Percentiles rank a stretch among this genome's conserved stretches.
phyloP scores from a whole-genome alignment of 2,113 vertebrate genomes.

The Pleuronectes platessa region DNA sequence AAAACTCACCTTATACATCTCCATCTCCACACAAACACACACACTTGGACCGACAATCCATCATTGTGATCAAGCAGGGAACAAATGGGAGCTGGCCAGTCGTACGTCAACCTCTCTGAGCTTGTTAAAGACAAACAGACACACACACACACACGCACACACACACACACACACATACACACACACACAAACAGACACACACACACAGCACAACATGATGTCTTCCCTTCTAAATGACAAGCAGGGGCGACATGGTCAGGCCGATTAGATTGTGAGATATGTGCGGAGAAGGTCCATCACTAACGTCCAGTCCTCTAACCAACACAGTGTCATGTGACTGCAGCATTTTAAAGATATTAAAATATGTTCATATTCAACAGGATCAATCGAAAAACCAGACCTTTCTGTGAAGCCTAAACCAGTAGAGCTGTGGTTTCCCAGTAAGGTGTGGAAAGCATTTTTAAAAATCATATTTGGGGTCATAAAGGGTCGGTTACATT shows the following conservation, averaged over 20 bases:
- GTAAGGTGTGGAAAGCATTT: too few species aligned
- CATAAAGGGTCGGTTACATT: too few species aligned
- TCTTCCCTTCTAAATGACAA: conserved; percentile 53
- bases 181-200: conserved; percentile 9
- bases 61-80: conserved; percentile 73
- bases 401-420: too few species aligned
- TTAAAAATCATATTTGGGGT: too few species aligned
- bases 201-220: neutral
- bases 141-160: conserved; percentile 29
- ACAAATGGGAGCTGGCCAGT: conserved; percentile 60
- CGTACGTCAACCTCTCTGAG: conserved; percentile 73
- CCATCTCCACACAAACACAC: conserved; percentile 43
- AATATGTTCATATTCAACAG: too few species aligned
- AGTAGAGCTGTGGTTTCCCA: too few species aligned
- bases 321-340: neutral
- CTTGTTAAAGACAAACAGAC: conserved; percentile 67
- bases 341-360: too few species aligned
- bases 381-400: too few species aligned
- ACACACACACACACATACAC: conserved; percentile 30
- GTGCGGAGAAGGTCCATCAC: neutral
- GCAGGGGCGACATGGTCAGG: neutral
- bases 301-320: neutral
- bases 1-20: conserved; percentile 52
- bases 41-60: conserved; percentile 59
- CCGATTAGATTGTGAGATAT: conserved; percentile 18